These are phyloP conservation scores for Morphnarchus princeps DNA, from an alignment of 2,113 vertebrate genomes.

Conservation along the genomic window DNA sequence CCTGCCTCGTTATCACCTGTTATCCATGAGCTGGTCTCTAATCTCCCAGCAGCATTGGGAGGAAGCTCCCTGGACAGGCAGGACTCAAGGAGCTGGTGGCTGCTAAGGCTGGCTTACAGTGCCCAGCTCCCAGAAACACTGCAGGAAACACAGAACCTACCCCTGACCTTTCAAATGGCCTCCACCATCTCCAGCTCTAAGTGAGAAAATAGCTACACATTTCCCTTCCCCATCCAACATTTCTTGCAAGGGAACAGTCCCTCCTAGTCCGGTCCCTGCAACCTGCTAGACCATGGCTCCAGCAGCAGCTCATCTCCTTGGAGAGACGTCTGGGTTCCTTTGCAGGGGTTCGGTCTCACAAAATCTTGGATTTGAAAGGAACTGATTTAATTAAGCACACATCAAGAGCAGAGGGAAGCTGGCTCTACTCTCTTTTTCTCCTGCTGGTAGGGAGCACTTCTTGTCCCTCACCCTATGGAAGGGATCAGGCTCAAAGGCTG, in stretches of 20 bases:
- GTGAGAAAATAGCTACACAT: not conserved
- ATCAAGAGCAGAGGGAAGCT: not conserved
- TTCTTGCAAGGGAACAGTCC: not conserved
- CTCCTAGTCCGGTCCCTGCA: not conserved
- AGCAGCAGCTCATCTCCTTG: not conserved
- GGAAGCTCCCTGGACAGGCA: not conserved
- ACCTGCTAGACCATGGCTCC: not conserved
- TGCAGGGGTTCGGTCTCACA: not conserved
- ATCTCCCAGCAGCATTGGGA: not conserved
- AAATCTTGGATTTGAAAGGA: not conserved
- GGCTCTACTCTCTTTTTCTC: not conserved
- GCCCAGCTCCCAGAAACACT: not conserved
- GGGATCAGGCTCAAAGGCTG: not conserved
- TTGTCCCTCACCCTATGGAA: rapidly evolving
- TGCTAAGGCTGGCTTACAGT: not conserved
- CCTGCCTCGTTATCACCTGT: not conserved
- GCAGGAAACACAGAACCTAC: not conserved
- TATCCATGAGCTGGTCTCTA: not conserved
- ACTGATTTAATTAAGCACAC: not conserved
- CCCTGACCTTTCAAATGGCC: not conserved
- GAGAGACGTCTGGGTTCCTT: not conserved
- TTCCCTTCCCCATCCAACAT: not conserved
- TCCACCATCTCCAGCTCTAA: not conserved
- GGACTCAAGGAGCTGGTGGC: not conserved
- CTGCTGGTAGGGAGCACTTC: not conserved